Percentiles rank a stretch among this genome's conserved stretches.
Evolutionary conservation across 2,888 invertebrate genomes (phyloP).

Genomic region (Drosophila fulvimacula): DNA sequence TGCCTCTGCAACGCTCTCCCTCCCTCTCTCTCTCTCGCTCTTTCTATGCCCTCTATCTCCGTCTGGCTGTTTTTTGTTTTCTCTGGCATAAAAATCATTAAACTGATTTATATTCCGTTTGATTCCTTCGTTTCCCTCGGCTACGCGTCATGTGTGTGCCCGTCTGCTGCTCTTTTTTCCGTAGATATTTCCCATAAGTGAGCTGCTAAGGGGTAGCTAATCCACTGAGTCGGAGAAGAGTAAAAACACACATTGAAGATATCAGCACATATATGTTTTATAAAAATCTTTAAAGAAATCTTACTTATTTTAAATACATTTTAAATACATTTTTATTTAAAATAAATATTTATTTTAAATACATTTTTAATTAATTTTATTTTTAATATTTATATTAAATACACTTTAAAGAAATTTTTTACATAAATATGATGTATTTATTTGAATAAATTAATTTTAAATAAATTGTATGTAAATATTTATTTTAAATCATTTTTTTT

Average conservation of each 20-base stretch:
- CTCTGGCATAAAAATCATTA: slow-evolving; percentile 75
- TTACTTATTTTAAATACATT: too few species aligned
- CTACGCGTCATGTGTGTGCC: slow-evolving; percentile 51
- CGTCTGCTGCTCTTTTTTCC: slow-evolving; percentile 25
- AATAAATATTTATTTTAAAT: too few species aligned
- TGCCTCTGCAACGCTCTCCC: slow-evolving; percentile 8
- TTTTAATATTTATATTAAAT: neutral
- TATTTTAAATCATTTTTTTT: too few species aligned
- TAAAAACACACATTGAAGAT: too few species aligned
- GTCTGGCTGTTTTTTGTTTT: slow-evolving; percentile 52
- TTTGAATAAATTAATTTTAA: too few species aligned
- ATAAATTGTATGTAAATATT: too few species aligned
- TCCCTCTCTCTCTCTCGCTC: neutral
- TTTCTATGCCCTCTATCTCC: neutral
- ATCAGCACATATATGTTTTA: too few species aligned
- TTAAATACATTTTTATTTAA: too few species aligned
- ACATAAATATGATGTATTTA: too few species aligned
- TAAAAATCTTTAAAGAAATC: too few species aligned
- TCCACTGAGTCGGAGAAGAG: neutral
- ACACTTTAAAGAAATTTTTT: too few species aligned
- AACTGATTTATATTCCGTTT: slow-evolving; percentile 81
- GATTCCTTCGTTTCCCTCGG: slow-evolving; percentile 56
- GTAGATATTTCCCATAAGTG: slow-evolving; percentile 8
- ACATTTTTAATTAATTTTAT: too few species aligned
- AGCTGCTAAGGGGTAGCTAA: neutral